Percentiles rank a stretch among this genome's conserved stretches.
phyloP scores from a whole-genome alignment of 1,140 invertebrate genomes.

The Riptortus pedestris region DNA sequence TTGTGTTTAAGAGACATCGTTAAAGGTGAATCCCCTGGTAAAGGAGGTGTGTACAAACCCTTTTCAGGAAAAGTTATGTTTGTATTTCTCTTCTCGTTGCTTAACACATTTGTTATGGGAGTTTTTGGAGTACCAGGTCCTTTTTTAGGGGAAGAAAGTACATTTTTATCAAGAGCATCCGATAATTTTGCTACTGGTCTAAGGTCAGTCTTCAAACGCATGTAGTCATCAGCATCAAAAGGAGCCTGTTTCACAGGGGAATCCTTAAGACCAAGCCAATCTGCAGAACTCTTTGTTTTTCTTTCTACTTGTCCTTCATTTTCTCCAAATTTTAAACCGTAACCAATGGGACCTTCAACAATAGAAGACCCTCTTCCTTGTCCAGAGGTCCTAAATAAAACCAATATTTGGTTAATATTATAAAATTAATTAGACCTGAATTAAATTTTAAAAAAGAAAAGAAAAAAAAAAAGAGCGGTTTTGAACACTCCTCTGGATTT shows the following conservation, averaged over 20 bases:
- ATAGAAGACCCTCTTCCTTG: no score
- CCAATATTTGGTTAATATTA: no score
- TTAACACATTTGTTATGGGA: no score
- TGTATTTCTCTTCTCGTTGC: no score
- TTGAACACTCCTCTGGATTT: no score
- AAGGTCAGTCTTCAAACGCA: neutral
- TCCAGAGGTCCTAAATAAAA: no score
- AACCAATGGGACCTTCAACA: conserved; percentile 6
- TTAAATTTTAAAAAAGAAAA: no score
- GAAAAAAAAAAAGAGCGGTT: no score
- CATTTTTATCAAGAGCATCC: neutral
- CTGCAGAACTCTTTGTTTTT: neutral
- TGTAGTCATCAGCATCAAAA: neutral
- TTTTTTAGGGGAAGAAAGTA: neutral
- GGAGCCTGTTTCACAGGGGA: neutral
- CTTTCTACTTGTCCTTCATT: neutral
- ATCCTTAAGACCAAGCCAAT: neutral
- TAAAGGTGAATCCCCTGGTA: neutral
- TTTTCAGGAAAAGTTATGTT: no score
- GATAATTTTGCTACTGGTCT: no score
- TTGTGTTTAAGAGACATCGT: neutral
- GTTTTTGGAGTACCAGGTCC: no score
- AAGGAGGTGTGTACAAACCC: neutral
- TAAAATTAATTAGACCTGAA: no score
- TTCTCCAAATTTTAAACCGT: neutral